Percentiles rank a stretch among this genome's conserved stretches.
Conservation (phyloP, 2,888 invertebrate genomes). For the Lymantria monacha region DNA sequence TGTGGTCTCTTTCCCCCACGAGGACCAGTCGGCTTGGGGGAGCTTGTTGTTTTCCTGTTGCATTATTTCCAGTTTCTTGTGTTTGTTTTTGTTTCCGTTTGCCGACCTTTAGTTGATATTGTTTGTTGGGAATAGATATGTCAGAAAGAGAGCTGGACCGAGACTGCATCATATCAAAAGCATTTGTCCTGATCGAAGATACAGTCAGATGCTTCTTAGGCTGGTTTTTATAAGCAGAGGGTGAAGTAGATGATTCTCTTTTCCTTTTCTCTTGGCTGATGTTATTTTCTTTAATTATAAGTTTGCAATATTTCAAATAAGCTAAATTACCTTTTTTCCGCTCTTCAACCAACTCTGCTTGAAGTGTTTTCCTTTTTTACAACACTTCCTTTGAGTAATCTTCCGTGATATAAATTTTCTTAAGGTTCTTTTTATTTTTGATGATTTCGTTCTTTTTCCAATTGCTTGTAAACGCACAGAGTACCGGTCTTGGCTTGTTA, state of each 20-base stretch:
- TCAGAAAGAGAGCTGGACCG: not conserved
- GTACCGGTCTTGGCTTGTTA: not conserved
- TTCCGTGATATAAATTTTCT: conserved; percentile 1
- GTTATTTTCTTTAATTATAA: conserved; percentile 4
- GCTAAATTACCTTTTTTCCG: not conserved
- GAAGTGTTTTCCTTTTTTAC: conserved; percentile 13
- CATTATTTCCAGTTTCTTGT: not conserved
- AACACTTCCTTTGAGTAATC: conserved; percentile 12
- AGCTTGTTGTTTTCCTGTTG: not conserved
- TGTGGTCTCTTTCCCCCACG: not conserved
- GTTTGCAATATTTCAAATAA: conserved; percentile 9
- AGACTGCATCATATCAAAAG: not conserved
- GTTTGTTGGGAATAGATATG: not conserved
- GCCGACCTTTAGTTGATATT: not conserved
- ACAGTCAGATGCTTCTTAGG: not conserved
- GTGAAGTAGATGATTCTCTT: conserved; percentile 7
- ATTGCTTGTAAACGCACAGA: conserved; percentile 2
- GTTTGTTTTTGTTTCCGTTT: not conserved
- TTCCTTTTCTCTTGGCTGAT: too few relatives aligned
- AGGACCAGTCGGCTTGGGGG: too few relatives aligned
- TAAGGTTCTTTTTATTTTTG: conserved; percentile 2
- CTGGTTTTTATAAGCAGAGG: not conserved
- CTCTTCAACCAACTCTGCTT: too few relatives aligned
- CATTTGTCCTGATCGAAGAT: not conserved
- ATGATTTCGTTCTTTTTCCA: conserved; percentile 11